Evolutionary conservation across 2,113 vertebrate genomes (phyloP), one percentile per base, ranked within the genome.

Genomic region (Muntiacus muntjak): DNA sequence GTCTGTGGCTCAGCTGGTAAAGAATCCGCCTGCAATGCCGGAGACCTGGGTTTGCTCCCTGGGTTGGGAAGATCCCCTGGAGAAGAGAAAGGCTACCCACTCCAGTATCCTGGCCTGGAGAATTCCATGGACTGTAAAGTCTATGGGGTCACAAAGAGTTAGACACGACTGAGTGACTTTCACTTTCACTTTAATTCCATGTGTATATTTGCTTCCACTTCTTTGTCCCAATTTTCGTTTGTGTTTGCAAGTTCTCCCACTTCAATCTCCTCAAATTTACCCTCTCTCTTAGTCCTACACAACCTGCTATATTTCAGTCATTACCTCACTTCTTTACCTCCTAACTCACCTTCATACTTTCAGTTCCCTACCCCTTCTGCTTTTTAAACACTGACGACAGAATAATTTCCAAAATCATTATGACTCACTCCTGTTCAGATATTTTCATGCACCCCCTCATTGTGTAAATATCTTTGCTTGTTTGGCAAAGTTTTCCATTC

Each of bases 121-220:
- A 23, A 71, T 6, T 10, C n/a, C n/a, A 71, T 36, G 64, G 64
- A 36, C 19, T 71, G 2, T 11, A 36, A 4, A 71, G n/a, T 11
- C n/a, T 6, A 36, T 23, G 64, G 10, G 4, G 64, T 23, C 0
- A 0, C n/a, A 36, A 23, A 71, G 8, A 21, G n/a, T 36, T 0
- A 2, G 64, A 36, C 64, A 5, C 0, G 9, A 71, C 64, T 71
- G n/a, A 67, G 64, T 0, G 1, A 36, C 16, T 67, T 67, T 1
- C 64, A 71, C 64, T 67, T 67, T 36, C 64, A 67, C n/a, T 91
- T 87, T 10, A 3, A 36, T 94, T 3, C 19, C 7, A 50, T 88
- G 28, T 45, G 30, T 62, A 45, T 50, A 74, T 74, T 13, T 36
- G 19, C 2, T n/a, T 26, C 57, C 8, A 45, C 8, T 7, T 60